Evolutionary conservation across 2,113 vertebrate species (phyloP), one percentile per base, ranked within the genome.

Genomic region (Bufo gargarizans): DNA sequence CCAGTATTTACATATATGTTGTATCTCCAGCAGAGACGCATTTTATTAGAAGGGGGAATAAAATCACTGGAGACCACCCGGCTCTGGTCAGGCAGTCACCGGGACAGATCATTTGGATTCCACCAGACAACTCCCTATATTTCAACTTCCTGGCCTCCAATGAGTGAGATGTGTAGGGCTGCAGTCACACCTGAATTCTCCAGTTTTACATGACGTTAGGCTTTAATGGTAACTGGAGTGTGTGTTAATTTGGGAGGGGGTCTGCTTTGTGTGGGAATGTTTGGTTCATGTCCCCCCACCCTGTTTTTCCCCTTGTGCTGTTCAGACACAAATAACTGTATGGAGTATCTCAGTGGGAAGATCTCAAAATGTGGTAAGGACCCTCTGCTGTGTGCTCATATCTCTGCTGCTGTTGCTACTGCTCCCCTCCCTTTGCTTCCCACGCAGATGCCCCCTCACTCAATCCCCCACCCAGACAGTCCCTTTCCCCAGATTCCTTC

Each of bases 321-420:
- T 95, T 92, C 93, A 96, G 96, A 96, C 96, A 94, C 94, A 93
- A 96, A 95, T 95, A 95, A 96, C 95, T 96, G 96, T 96, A 94
- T 96, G 95, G 96, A 93, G 90, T 94, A 94, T 95, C 95, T 96
- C 95, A 95, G 96, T 95, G 95, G 96, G 95, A 97, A 96, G 96
- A 93, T 97, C 95, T 96, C 95, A 94, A 99, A 96, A 93, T 96
- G 96, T 96, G 97, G 98, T 98, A 99, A 98, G 98, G 95, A 90
- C 71, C 91, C 81, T 89, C 59, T 78, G 87, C 88, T 90, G 76
- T 33, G 82, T 88, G 77, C 81, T 84, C 50, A 87, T 82, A 53
- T 47, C 61, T 67, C 88, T 55, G 87, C 87, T 89, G 87, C 87
- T 89, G 61, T 69, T 69, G 87, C 87, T 89, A 84, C 72, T 17